Conservation (phyloP, 2,888 invertebrate species). For the Nymphalis c-album region DNA sequence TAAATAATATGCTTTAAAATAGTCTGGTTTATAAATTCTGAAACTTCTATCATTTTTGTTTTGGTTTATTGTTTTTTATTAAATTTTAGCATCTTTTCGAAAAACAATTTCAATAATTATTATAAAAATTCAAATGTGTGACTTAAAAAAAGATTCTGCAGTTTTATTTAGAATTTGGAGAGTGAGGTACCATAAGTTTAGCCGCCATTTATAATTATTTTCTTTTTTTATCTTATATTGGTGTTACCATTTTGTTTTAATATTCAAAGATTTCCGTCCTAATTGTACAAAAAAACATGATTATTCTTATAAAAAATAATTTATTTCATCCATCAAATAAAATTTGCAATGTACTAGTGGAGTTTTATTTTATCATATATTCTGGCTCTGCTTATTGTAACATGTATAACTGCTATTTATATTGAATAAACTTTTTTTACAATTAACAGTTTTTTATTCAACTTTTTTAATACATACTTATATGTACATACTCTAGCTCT, state of each 20-base stretch:
- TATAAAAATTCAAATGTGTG: no score
- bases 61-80: no score
- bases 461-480: neutral
- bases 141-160: no score
- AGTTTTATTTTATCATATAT: constrained; percentile 10
- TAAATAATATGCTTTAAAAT: neutral
- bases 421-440: constrained; percentile 36
- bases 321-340: constrained; percentile 20
- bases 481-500: no score
- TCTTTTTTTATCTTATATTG: no score
- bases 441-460: constrained; percentile 6
- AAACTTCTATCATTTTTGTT: no score
- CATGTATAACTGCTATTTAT: constrained; percentile 31
- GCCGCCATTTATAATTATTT: no score
- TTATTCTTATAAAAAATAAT: neutral
- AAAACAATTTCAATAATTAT: no score
- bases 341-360: neutral
- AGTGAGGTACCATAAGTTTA: no score
- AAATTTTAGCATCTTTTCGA: no score
- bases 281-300: neutral
- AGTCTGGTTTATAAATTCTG: no score
- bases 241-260: neutral
- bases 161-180: no score
- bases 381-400: constrained; percentile 33
- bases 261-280: constrained; percentile 1